A percentile compares a stretch with the other conserved stretches of the same genome.
These are phyloP conservation scores for Pluvianellus socialis DNA, from an alignment of 2,113 vertebrate species.

Conservation along the genomic window DNA sequence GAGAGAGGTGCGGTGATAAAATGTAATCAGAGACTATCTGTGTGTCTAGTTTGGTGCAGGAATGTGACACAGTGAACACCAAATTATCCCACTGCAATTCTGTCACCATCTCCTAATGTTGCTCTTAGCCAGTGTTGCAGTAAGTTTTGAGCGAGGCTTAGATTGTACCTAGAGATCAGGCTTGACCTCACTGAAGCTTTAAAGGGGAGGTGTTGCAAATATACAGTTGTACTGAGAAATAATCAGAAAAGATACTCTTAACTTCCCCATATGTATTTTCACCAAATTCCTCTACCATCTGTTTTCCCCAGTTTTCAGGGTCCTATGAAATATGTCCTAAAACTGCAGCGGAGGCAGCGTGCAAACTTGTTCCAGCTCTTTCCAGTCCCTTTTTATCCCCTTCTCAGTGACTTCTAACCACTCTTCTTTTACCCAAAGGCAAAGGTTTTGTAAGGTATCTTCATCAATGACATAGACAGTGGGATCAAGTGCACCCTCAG, in stretches of 20 bases:
- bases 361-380: neutral
- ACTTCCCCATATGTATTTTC: neutral
- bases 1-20: neutral
- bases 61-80: neutral
- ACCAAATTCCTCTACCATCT: neutral
- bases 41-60: neutral
- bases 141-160: neutral
- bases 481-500: neutral
- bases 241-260: neutral
- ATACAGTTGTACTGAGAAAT: neutral
- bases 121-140: neutral
- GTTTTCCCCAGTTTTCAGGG: neutral
- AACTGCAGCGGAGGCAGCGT: neutral
- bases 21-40: neutral
- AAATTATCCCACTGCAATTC: neutral
- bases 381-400: neutral
- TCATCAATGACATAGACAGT: neutral
- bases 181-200: neutral
- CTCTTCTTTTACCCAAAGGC: neutral
- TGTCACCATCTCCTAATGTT: neutral
- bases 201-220: neutral
- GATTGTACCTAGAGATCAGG: neutral
- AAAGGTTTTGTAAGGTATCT: neutral
- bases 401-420: neutral
- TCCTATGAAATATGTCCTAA: accelerated